These are phyloP conservation scores for Sialia sialis DNA, from an alignment of 2,113 vertebrate genomes.

Conservation along the genomic window DNA sequence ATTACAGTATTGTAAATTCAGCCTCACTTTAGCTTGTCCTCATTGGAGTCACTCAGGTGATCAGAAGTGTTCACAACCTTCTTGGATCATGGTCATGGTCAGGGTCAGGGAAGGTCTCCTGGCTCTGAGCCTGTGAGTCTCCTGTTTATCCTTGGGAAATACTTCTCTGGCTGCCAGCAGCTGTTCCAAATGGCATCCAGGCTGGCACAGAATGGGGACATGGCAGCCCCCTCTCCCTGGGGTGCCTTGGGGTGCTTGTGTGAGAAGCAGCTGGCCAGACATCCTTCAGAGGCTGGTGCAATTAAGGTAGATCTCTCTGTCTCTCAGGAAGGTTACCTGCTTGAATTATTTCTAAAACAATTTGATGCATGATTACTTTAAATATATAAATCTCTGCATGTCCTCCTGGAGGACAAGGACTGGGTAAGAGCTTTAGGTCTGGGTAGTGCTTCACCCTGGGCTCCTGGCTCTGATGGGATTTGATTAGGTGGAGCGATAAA, in stretches of 20 bases:
- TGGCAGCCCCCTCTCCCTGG: background rate
- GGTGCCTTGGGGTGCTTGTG: background rate
- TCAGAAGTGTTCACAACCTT: background rate
- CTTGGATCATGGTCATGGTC: background rate
- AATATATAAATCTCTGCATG: background rate
- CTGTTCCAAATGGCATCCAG: background rate
- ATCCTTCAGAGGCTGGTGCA: background rate
- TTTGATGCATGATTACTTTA: slow-evolving; percentile 6
- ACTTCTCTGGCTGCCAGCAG: background rate
- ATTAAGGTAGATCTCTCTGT: background rate
- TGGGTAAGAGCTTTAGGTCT: background rate
- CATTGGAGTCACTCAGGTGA: background rate
- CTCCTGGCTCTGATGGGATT: background rate
- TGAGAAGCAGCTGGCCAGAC: background rate
- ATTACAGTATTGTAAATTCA: background rate
- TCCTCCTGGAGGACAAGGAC: background rate
- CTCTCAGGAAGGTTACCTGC: background rate
- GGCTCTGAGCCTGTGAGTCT: background rate
- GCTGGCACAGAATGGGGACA: background rate
- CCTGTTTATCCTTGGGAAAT: background rate
- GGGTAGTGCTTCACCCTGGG: background rate
- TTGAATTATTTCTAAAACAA: slow-evolving; percentile 24
- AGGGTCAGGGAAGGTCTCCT: background rate
- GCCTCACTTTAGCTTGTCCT: background rate
- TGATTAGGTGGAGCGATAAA: background rate